phyloP scores from a whole-genome alignment of 2,888 invertebrate species.

The Syrista parreyssii region DNA sequence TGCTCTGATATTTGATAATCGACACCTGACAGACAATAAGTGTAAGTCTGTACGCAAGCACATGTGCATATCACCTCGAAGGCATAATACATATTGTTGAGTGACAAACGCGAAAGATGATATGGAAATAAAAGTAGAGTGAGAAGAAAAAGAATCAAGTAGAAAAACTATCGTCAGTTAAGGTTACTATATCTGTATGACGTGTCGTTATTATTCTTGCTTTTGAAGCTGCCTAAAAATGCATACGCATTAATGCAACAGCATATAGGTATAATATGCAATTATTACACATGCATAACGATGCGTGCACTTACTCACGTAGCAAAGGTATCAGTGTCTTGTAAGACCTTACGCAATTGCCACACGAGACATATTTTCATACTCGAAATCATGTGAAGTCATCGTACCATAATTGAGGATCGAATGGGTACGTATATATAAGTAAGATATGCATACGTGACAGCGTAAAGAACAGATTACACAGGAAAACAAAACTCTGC shows the following conservation, averaged over 20 bases:
- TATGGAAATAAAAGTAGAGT: background rate
- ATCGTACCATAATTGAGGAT: background rate
- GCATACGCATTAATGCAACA: background rate
- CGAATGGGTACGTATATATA: background rate
- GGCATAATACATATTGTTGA: background rate
- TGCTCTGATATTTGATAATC: background rate
- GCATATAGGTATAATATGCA: background rate
- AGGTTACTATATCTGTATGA: background rate
- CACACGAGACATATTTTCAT: background rate
- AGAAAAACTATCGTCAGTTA: background rate
- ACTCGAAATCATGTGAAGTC: background rate
- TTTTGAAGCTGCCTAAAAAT: background rate
- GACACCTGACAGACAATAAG: background rate
- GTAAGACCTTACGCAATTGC: background rate
- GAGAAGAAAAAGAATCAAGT: background rate
- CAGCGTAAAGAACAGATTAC: background rate
- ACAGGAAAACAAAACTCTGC: background rate
- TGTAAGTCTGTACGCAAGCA: background rate
- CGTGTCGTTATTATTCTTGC: background rate
- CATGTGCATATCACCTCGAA: background rate
- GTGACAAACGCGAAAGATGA: background rate
- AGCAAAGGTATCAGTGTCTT: background rate
- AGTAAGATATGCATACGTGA: background rate
- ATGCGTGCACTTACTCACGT: background rate
- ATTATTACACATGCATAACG: background rate